Conservation (phyloP, 2,888 invertebrate genomes). For the Papilio elwesi region DNA sequence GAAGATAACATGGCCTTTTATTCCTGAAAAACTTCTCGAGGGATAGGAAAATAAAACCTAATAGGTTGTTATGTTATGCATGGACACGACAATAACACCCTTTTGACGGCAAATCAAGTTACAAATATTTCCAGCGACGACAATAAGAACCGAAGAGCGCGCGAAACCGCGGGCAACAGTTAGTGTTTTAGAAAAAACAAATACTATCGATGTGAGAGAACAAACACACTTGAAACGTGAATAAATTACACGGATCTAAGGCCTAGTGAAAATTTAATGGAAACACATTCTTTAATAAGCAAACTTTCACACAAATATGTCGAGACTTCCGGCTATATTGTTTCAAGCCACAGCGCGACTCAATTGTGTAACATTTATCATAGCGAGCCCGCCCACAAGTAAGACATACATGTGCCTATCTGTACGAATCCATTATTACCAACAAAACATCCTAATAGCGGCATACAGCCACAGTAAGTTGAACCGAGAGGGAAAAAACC, state of each 20-base stretch:
- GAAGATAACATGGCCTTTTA: too few relatives aligned
- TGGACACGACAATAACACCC: too few relatives aligned
- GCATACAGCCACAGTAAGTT: too few relatives aligned
- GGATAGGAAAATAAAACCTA: too few relatives aligned
- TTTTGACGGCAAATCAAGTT: too few relatives aligned
- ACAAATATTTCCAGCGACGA: too few relatives aligned
- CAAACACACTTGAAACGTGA: background rate
- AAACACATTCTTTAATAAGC: background rate
- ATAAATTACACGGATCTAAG: background rate
- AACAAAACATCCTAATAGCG: background rate
- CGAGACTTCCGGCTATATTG: background rate
- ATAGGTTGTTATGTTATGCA: too few relatives aligned
- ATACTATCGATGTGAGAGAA: background rate
- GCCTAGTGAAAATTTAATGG: conserved; percentile 7
- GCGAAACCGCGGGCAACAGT: too few relatives aligned
- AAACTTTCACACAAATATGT: background rate
- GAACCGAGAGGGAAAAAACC: too few relatives aligned
- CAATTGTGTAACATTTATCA: background rate
- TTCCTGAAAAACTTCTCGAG: too few relatives aligned
- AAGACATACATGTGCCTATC: background rate
- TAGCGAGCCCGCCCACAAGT: background rate
- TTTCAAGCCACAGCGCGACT: background rate
- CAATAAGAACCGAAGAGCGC: too few relatives aligned
- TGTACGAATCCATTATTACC: conserved; percentile 3
- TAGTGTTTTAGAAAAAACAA: too few relatives aligned